Evolutionary conservation across 2,888 invertebrate species (phyloP).

Genomic region (Rhamphomyia laevipes): DNA sequence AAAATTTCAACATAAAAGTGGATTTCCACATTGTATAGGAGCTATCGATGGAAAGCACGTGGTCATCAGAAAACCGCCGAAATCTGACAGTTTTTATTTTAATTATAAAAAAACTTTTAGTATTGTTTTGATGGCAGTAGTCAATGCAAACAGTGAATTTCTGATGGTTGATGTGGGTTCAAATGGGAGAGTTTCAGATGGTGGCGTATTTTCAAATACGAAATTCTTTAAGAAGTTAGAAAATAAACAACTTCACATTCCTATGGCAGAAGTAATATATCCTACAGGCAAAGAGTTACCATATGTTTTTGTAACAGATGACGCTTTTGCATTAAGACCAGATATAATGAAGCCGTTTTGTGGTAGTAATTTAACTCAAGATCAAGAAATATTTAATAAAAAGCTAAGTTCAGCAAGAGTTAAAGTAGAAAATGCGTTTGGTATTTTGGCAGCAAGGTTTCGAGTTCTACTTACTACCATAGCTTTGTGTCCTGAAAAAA

Average conservation of each 20-base stretch:
- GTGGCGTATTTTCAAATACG: background rate
- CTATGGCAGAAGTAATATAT: constrained; percentile 2
- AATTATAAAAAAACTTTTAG: constrained; percentile 14
- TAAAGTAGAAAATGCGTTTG: background rate
- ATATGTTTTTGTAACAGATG: background rate
- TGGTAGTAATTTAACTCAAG: background rate
- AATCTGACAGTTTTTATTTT: constrained; percentile 12
- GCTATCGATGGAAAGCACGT: constrained; percentile 13
- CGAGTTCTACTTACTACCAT: background rate
- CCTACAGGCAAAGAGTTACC: background rate
- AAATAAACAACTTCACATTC: constrained; percentile 4
- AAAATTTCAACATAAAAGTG: constrained; percentile 8
- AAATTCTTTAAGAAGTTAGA: constrained; percentile 1
- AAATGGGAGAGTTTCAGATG: constrained; percentile 6
- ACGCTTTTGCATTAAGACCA: background rate
- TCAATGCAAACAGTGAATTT: constrained; percentile 9
- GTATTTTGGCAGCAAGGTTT: background rate
- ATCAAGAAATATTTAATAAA: background rate
- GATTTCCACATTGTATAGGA: constrained; percentile 12
- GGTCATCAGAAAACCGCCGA: constrained; percentile 9
- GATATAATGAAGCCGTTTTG: background rate
- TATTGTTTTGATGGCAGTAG: constrained; percentile 10
- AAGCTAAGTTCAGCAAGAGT: background rate
- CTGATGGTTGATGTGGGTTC: constrained; percentile 6
- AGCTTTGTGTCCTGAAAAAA: background rate